Evolutionary conservation across 2,888 invertebrate genomes (phyloP), one percentile per base, ranked within the genome.

Genomic region (Hybos culiciformis): DNA sequence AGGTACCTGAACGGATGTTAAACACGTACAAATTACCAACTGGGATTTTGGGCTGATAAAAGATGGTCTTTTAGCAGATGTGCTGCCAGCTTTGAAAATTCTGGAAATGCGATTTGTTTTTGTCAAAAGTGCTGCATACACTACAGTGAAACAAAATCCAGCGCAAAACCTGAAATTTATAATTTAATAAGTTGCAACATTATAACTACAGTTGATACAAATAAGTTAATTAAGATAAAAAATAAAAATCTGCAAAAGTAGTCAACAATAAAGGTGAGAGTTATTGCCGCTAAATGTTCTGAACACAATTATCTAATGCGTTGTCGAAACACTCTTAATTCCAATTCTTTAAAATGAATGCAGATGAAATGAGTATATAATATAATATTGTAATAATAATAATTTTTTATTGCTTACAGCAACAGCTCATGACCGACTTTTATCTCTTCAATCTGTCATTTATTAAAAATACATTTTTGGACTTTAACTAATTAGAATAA

Each of bases 21-120:
- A 73, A 42, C 83, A 82, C 50, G 81, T 77, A 55, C 96, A 94
- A 58, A 97, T 87, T 50, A 84, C 80, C 40, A 90, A 72, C 66
- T 93, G 92, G 0, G 92, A 91, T 57, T 82, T 78, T 0, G 90
- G 90, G 2, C 90, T 88, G 57, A 96, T 93, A 62, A 94, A 91
- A 39, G 86, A 83, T 2, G 94, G 94, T 48, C 94, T 74, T 64
- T 91, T 87, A 6, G 96, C 94, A 18, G 92, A 86, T 57, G 86
- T 84, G 61, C 92, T 93, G 58, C 92, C 87, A n/a, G 94, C 93
- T 62, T 93, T 91, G 68, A 97, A 87, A 60, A 97, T 97, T 38
- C 97, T 72, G 0, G 94, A 84, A 50, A 98, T 98, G 41, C 97
- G 73, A 69, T 96, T 97, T 11, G 97, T 97, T 73, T 97, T 97